These are phyloP conservation scores for Redunca redunca DNA, from an alignment of 2,113 vertebrate genomes.

Conservation along the genomic window DNA sequence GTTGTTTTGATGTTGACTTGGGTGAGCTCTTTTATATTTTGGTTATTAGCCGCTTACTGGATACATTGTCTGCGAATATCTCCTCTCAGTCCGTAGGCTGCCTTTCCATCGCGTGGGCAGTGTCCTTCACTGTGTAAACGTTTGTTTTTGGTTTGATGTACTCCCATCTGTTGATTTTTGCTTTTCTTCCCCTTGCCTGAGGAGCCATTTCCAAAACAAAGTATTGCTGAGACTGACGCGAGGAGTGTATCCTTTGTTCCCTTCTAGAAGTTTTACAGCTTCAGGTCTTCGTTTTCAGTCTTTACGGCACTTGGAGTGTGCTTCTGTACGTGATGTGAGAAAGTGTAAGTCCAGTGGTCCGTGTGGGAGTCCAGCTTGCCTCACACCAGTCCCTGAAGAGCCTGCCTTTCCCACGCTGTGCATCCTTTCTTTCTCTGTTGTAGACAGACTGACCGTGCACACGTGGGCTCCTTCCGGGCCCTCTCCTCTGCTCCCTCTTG, in stretches of 20 bases:
- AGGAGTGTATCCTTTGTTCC: not conserved
- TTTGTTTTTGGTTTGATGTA: not conserved
- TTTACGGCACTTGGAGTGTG: not conserved
- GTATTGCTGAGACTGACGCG: not conserved
- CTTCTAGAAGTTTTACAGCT: not conserved
- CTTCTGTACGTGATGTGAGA: not conserved
- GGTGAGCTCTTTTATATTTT: not conserved
- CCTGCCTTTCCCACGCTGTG: not conserved
- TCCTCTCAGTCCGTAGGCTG: rapidly evolving
- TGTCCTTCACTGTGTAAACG: not conserved
- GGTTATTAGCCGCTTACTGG: not conserved
- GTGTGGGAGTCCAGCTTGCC: rapidly evolving
- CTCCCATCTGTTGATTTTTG: not conserved
- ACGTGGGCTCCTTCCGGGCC: rapidly evolving
- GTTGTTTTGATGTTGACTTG: not conserved
- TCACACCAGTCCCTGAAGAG: rapidly evolving
- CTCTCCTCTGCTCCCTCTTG: not conserved
- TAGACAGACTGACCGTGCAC: rapidly evolving
- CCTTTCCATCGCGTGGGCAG: not conserved
- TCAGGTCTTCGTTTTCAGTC: not conserved
- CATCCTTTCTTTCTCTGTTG: rapidly evolving
- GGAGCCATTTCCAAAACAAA: not conserved
- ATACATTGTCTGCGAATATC: rapidly evolving
- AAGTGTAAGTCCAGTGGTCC: not conserved
- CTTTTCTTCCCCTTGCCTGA: not conserved